These are phyloP conservation scores for Rhabdomys dilectus DNA, from an alignment of 2,113 vertebrate genomes.

Conservation along the genomic window DNA sequence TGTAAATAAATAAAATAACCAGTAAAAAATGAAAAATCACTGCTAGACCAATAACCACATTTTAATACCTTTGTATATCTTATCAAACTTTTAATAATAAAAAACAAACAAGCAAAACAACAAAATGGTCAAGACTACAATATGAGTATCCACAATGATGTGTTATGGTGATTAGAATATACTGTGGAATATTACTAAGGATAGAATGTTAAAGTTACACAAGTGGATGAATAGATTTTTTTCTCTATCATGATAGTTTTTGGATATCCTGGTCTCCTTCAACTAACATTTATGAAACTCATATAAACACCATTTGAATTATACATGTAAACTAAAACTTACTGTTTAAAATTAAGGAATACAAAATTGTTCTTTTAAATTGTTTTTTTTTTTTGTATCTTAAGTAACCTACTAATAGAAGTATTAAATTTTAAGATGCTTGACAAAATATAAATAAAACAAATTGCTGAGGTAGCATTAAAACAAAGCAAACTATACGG, in stretches of 20 bases:
- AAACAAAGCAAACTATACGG: neutral
- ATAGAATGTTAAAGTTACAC: neutral
- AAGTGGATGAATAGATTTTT: neutral
- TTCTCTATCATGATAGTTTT: neutral
- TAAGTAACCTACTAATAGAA: neutral
- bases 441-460: constrained; percentile 9
- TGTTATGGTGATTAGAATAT: neutral
- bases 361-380: neutral
- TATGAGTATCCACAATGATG: neutral
- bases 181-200: neutral
- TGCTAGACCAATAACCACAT: neutral
- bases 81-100: neutral
- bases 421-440: neutral
- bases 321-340: neutral
- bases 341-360: neutral
- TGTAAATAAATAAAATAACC: no score
- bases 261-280: neutral
- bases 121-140: neutral
- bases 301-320: neutral
- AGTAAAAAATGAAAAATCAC: no score
- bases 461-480: neutral
- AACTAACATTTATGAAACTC: neutral
- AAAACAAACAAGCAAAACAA: neutral
- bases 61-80: neutral
- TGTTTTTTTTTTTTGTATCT: neutral